These are phyloP conservation scores for Trichonephila clavipes DNA, from an alignment of 1,140 invertebrate genomes.

Conservation along the genomic window DNA sequence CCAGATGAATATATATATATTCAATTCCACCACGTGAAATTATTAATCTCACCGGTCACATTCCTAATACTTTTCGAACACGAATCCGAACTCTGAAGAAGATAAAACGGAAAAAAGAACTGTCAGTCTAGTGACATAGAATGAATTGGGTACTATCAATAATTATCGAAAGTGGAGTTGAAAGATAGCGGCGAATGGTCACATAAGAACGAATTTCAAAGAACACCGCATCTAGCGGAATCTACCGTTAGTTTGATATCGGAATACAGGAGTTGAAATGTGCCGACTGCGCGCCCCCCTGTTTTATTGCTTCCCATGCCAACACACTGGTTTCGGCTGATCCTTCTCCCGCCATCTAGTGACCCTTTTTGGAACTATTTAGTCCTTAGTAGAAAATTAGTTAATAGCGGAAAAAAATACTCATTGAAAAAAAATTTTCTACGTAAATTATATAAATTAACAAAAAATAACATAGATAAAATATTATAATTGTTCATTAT, in stretches of 20 bases:
- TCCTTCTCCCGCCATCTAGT: slow-evolving; percentile 57
- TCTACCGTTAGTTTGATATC: slow-evolving; percentile 64
- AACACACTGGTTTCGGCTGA: not conserved
- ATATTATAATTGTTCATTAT: too few species aligned
- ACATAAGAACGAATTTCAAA: slow-evolving; percentile 11
- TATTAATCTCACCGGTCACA: not conserved
- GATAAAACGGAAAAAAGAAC: not conserved
- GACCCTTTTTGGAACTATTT: not conserved
- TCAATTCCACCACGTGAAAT: slow-evolving; percentile 42
- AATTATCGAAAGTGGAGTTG: not conserved
- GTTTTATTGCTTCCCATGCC: slow-evolving; percentile 70
- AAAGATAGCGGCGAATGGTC: slow-evolving; percentile 44
- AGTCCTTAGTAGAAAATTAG: too few species aligned
- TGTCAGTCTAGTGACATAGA: not conserved
- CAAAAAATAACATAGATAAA: too few species aligned
- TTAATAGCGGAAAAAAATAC: too few species aligned
- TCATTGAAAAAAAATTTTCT: too few species aligned
- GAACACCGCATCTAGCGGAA: slow-evolving; percentile 50
- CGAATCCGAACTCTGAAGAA: not conserved
- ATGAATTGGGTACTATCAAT: not conserved
- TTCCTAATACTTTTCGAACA: not conserved
- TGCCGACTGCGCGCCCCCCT: slow-evolving; percentile 28
- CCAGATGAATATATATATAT: not conserved
- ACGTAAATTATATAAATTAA: too few species aligned
- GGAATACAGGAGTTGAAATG: slow-evolving; percentile 48